A percentile compares a stretch with the other conserved stretches of the same genome.
phyloP scores from a whole-genome alignment of 23 tunicate species.

The Clavelina lepadiformis region DNA sequence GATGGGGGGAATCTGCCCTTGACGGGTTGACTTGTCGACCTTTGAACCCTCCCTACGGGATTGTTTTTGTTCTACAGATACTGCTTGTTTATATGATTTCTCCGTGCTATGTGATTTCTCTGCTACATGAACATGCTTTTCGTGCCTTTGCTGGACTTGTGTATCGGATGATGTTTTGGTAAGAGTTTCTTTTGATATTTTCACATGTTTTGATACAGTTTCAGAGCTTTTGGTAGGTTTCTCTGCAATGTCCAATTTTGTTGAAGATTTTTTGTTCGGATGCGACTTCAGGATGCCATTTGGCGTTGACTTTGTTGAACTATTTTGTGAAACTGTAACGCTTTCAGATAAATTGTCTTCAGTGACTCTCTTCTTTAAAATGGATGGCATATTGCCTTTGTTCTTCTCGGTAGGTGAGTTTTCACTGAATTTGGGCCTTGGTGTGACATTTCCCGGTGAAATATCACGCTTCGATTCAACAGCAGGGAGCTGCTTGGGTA shows the following conservation, averaged over 20 bases:
- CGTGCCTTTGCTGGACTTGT: background rate
- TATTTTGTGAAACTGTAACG: no score
- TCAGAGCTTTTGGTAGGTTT: constrained; percentile 1
- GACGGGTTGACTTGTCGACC: constrained; percentile 8
- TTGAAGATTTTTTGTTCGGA: constrained; percentile 18
- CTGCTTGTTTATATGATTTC: background rate
- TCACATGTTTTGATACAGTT: background rate
- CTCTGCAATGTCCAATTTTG: background rate
- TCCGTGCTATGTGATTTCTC: background rate
- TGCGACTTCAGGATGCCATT: constrained; percentile 21
- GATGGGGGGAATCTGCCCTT: constrained; percentile 33
- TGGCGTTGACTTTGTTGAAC: constrained; percentile 2
- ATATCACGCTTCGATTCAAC: no score
- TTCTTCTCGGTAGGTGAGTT: constrained; percentile 19
- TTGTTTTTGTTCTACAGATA: background rate
- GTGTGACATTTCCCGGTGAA: background rate
- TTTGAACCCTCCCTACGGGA: constrained; percentile 9
- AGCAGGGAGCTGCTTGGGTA: constrained; percentile 21
- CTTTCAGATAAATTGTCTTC: background rate
- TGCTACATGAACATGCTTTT: background rate
- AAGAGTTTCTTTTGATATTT: background rate
- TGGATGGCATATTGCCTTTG: constrained; percentile 3
- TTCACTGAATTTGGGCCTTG: background rate
- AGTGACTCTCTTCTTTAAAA: constrained; percentile 7
- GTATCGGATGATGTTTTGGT: constrained; percentile 28